A percentile compares a stretch with the other conserved stretches of the same genome.
Conservation (phyloP, 2,113 vertebrate genomes). For the Rhinolophus sinicus region DNA sequence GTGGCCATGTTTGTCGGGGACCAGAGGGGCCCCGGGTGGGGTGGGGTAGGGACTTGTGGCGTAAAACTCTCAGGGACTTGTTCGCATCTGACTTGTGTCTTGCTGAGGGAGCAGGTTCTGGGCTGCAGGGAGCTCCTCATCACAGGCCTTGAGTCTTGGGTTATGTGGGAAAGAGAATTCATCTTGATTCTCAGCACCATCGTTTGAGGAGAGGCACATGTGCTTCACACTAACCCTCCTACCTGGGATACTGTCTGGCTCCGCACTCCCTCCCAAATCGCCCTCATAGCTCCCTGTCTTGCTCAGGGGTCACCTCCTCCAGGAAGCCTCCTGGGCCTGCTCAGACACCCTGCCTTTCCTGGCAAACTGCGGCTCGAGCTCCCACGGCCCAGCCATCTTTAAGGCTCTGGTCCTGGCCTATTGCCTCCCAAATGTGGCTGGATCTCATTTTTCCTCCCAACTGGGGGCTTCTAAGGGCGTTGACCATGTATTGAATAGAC, state of each 20-base stretch:
- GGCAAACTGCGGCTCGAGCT: not conserved
- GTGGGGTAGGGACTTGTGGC: not conserved
- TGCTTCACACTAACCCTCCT: not conserved
- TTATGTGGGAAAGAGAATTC: not conserved
- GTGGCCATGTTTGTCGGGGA: not conserved
- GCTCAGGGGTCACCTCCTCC: not conserved
- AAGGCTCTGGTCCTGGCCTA: not conserved
- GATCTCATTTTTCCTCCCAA: not conserved
- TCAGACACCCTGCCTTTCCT: not conserved
- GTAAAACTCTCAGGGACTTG: not conserved
- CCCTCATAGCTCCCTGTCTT: not conserved
- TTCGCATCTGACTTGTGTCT: not conserved
- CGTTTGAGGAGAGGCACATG: not conserved
- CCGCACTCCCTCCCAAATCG: not conserved
- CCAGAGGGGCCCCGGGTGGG: too few species aligned
- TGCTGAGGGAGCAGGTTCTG: not conserved
- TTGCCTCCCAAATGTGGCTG: not conserved
- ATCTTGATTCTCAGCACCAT: rapidly evolving
- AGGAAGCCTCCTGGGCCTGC: not conserved
- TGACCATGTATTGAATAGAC: too few species aligned
- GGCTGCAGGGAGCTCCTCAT: not conserved
- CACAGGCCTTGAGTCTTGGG: not conserved
- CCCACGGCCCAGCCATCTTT: rapidly evolving
- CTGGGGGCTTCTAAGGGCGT: not conserved
- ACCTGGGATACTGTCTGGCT: too few species aligned